These are phyloP conservation scores for Tetropium fuscum DNA, from an alignment of 2,888 invertebrate species.

Conservation along the genomic window DNA sequence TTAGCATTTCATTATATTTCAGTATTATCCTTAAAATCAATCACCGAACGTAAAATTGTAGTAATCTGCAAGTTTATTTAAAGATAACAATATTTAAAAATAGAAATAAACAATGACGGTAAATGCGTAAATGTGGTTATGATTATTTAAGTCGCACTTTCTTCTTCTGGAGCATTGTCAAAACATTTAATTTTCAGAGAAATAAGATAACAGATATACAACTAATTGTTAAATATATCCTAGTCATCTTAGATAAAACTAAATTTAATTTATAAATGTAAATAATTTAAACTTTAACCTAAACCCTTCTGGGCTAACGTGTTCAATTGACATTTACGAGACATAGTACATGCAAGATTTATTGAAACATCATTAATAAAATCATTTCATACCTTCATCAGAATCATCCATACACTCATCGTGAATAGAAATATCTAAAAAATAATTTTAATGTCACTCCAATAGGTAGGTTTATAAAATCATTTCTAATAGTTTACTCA, in stretches of 20 bases:
- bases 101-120: constrained; percentile 36
- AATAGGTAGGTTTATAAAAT: constrained; percentile 28
- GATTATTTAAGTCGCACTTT: constrained; percentile 20
- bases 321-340: not conserved
- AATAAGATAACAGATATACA: too few relatives aligned
- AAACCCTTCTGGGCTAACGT: constrained; percentile 14
- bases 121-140: constrained; percentile 37
- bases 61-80: not conserved
- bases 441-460: constrained; percentile 47
- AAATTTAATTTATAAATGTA: constrained; percentile 13
- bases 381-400: constrained; percentile 62
- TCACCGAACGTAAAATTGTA: too few relatives aligned
- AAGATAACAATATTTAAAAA: constrained; percentile 21
- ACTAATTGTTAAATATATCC: too few relatives aligned
- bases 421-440: constrained; percentile 62
- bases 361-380: constrained; percentile 29
- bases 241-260: not conserved
- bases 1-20: not conserved
- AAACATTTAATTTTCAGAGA: too few relatives aligned
- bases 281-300: constrained; percentile 14
- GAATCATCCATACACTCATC: constrained; percentile 61
- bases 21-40: too few relatives aligned
- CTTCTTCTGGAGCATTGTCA: not conserved
- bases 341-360: too few relatives aligned
- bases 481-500: constrained; percentile 56